Base-by-base conservation (phyloP, 2,888 invertebrate species). In the Orchesellides sinensis region DNA sequence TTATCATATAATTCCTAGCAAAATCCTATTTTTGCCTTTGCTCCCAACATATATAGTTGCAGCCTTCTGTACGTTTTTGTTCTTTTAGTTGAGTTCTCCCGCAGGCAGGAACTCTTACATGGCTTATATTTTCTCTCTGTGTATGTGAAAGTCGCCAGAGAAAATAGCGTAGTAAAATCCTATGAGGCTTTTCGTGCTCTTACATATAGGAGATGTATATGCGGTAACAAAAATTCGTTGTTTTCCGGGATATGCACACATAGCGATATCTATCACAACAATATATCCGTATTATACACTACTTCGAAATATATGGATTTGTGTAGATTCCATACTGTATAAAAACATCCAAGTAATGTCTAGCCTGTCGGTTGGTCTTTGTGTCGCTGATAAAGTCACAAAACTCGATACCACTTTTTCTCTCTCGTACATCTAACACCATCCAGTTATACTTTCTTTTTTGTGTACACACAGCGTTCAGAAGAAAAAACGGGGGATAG, bases 311-410 rank as follows among this genome's bases (percentile, higher is more conserved):
- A n/a, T n/a, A 21, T 32, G 35, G 40, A 27, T 5, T 10, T 17
- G 54, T 52, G 54, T 29, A 29, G 10, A 35, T 17, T 35, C 69
- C 52, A 35, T 52, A 52, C 10, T 21, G 10, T 21, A 1, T 40
- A 32, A 8, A n/a, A 40, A 10, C 40, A 40, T 10, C 10, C 40
- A 35, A 40, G 35, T 56, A 8, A 25, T 23, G 56, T 63, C 52
- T 75, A 19, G n/a, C 35, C 23, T 78, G 68, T 78, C 77, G 68
- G 66, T 61, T 68, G 32, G 32, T 65, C 70, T 82, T 65, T 75
- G 40, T 74, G 82, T 75, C 65, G 69, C 82, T 59, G 72, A 83
- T 70, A 83, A 77, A 83, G 83, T 83, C 77, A 83, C 68, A 61
- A 75, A 78, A 80, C 77, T 68, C 70, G 32, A 69, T 70, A 74